Percentiles rank a stretch among this genome's conserved stretches.
These are phyloP conservation scores for Epinephelus awoara DNA, from an alignment of 2,797 vertebrate genomes.

Conservation along the genomic window DNA sequence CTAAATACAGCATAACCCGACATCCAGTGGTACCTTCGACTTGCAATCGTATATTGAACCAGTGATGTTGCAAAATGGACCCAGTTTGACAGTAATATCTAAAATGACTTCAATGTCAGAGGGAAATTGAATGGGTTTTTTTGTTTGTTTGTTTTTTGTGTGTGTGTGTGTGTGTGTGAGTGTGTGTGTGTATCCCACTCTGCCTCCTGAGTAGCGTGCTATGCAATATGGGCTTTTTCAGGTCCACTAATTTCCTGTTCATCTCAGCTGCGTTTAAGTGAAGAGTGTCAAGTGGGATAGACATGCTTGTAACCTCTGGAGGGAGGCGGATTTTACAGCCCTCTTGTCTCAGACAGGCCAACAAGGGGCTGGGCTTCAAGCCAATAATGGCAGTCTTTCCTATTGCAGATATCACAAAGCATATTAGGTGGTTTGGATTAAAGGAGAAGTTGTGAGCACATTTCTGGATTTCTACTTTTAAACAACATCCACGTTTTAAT, in stretches of 20 bases:
- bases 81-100: conserved; percentile 4
- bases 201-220: neutral
- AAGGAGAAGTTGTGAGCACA: neutral
- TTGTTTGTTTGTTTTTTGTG: too few species aligned
- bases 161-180: too few species aligned
- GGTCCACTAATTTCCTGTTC: conserved; percentile 17
- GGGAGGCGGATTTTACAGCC: conserved; percentile 7
- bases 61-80: conserved; percentile 10
- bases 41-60: neutral
- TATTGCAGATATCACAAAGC: neutral
- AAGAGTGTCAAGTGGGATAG: conserved; percentile 12
- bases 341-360: conserved; percentile 7
- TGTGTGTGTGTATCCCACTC: neutral
- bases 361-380: neutral
- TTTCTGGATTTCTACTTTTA: neutral
- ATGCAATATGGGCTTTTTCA: neutral
- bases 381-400: neutral
- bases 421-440: neutral
- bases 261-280: conserved; percentile 25
- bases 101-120: neutral
- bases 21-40: conserved; percentile 1
- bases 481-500: neutral
- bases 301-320: conserved; percentile 15
- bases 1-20: neutral
- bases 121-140: neutral